Percentiles rank a stretch among this genome's conserved stretches.
phyloP scores from a whole-genome alignment of 2,113 vertebrate species.

The Chlamydotis undulata region DNA sequence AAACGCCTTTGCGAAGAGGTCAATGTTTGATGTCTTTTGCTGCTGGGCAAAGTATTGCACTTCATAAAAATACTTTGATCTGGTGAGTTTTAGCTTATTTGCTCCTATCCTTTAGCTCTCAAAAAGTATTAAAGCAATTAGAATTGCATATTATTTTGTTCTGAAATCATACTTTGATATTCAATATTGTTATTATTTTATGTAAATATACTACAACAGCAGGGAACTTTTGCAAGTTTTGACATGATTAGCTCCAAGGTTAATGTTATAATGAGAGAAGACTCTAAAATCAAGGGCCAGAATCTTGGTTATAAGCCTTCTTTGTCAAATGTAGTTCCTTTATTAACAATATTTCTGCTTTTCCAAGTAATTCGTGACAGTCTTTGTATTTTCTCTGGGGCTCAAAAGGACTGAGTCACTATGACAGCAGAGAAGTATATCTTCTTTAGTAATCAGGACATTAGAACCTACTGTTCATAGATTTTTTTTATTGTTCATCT shows the following conservation, averaged over 20 bases:
- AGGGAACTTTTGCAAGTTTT: slow-evolving; percentile 10
- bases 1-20: neutral
- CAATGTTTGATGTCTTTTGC: slow-evolving; percentile 11
- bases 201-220: slow-evolving; percentile 14
- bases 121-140: slow-evolving; percentile 27
- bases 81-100: neutral
- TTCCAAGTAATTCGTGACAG: neutral
- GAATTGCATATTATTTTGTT: slow-evolving; percentile 38
- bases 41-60: neutral
- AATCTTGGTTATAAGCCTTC: neutral
- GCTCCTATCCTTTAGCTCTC: neutral
- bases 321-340: slow-evolving; percentile 13
- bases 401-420: neutral
- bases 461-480: neutral
- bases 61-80: slow-evolving; percentile 17
- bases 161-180: slow-evolving; percentile 6
- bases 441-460: neutral
- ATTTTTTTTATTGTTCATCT: neutral
- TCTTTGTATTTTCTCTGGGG: neutral
- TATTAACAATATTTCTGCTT: slow-evolving; percentile 17
- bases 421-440: neutral
- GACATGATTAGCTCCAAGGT: neutral
- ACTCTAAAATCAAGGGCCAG: neutral
- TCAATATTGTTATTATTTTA: slow-evolving; percentile 50
- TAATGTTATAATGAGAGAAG: slow-evolving; percentile 35